Percentiles rank a stretch among this genome's conserved stretches.
These are phyloP conservation scores for Oenanthe melanoleuca DNA, from an alignment of 2,113 vertebrate species.

Conservation along the genomic window DNA sequence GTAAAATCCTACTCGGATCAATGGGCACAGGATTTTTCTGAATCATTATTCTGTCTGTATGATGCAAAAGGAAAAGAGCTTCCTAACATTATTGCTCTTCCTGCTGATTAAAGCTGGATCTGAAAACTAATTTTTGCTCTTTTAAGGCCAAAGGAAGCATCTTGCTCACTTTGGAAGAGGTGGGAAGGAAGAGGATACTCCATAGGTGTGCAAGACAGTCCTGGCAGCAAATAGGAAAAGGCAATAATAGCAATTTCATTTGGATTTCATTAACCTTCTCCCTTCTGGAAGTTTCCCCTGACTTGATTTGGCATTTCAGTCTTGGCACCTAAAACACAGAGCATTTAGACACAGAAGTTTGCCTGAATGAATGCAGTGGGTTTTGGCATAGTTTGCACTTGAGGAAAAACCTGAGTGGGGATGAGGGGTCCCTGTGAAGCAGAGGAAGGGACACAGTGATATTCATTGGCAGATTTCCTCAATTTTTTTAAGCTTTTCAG, in stretches of 20 bases:
- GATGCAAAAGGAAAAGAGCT: neutral
- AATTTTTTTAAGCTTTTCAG: neutral
- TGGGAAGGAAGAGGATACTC: neutral
- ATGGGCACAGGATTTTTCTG: neutral
- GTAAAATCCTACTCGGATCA: neutral
- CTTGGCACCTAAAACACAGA: fast-evolving
- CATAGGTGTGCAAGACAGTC: neutral
- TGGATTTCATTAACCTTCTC: neutral
- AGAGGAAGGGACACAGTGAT: neutral
- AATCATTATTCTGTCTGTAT: neutral
- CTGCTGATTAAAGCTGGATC: neutral
- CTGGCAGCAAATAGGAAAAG: neutral
- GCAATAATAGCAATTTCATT: neutral
- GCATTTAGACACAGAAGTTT: neutral
- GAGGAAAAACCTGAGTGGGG: neutral
- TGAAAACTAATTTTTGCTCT: neutral
- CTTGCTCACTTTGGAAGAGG: neutral
- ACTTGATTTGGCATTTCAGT: neutral
- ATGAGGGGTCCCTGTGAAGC: neutral
- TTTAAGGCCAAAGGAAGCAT: neutral
- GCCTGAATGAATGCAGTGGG: fast-evolving
- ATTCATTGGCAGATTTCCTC: neutral
- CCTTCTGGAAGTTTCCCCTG: neutral
- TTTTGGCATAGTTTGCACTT: neutral
- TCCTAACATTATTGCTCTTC: neutral